Conservation (phyloP, 2,888 invertebrate genomes). For the Marronus borbonicus region DNA sequence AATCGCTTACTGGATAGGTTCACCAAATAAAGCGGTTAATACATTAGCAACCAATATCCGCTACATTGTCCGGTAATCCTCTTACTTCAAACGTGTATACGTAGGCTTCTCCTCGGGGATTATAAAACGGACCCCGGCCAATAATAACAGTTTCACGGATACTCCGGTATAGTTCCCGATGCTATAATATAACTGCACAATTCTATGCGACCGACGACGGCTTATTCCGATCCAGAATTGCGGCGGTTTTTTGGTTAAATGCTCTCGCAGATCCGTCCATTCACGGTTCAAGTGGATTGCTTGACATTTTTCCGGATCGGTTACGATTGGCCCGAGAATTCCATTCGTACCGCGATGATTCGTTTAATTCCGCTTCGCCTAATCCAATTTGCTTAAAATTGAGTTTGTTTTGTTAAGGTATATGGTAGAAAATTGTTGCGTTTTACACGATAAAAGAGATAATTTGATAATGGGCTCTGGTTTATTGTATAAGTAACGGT, state of each 20-base stretch:
- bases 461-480: not conserved
- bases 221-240: constrained; percentile 56
- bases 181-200: constrained; percentile 14
- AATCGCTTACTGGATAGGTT: no score
- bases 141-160: constrained; percentile 38
- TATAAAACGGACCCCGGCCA: not conserved
- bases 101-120: constrained; percentile 10
- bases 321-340: constrained; percentile 51
- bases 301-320: constrained; percentile 58
- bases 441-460: not conserved
- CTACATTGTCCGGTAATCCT: constrained; percentile 57
- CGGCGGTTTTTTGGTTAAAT: constrained; percentile 54
- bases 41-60: constrained; percentile 55
- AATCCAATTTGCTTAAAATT: constrained; percentile 30
- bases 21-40: constrained; percentile 27
- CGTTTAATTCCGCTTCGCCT: constrained; percentile 19
- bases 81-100: constrained; percentile 52
- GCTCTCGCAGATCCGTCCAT: constrained; percentile 49
- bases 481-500: not conserved
- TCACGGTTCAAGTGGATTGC: constrained; percentile 58
- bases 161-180: constrained; percentile 7
- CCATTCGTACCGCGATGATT: constrained; percentile 6
- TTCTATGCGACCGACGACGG: constrained; percentile 11
- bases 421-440: not conserved
- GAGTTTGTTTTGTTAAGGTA: constrained; percentile 1